phyloP scores from a whole-genome alignment of 2,113 vertebrate genomes.

The Microcebus tavaratra region DNA sequence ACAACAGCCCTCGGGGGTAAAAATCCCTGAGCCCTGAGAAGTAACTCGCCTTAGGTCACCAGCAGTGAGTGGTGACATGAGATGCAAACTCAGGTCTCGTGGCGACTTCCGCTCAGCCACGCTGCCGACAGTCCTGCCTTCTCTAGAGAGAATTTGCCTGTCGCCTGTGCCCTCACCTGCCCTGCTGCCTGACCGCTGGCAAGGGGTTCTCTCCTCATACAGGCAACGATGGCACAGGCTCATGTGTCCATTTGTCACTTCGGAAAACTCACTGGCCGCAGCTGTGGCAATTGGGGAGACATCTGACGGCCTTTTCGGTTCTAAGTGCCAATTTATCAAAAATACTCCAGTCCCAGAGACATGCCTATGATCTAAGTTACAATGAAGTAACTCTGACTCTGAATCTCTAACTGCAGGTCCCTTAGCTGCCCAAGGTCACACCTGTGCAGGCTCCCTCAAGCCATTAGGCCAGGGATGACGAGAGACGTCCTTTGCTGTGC shows the following conservation, averaged over 20 bases:
- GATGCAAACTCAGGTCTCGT: background rate
- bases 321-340: background rate
- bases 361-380: fast-evolving
- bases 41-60: background rate
- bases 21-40: background rate
- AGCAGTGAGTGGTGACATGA: background rate
- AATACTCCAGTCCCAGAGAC: background rate
- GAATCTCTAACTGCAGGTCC: background rate
- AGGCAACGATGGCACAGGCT: background rate
- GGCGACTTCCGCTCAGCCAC: background rate
- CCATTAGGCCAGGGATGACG: background rate
- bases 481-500: background rate
- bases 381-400: background rate
- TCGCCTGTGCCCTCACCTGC: background rate
- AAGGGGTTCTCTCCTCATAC: background rate
- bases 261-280: background rate
- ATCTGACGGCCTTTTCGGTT: background rate
- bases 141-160: background rate
- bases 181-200: background rate
- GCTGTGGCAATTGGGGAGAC: background rate
- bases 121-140: background rate
- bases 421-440: background rate
- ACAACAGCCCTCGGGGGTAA: background rate
- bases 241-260: background rate
- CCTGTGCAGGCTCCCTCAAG: background rate